Base-by-base conservation (phyloP, 2,888 invertebrate genomes). In the Nemotelus nigrinus region DNA sequence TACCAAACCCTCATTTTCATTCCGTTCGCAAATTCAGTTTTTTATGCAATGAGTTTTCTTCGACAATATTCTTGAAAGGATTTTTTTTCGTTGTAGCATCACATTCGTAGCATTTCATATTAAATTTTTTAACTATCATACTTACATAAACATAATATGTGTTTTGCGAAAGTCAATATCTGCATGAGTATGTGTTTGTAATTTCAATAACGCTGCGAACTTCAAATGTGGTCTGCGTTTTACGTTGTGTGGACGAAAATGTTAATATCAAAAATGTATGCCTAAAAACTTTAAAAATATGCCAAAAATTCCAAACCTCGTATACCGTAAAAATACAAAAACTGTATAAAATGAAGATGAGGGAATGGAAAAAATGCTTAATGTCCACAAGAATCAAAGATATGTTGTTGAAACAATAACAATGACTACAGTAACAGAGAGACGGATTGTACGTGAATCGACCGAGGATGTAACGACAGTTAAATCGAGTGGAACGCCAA, bases 321-420 rank as follows among this genome's bases (percentile, higher is more conserved):
- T 70, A 76, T 55, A 65, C 57, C 67, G 58, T 64, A 78, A 41
- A 76, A 78, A 75, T 78, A 64, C 74, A 80, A 74, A 64, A 76
- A 64, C 50, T 63, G 41, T 64, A 65, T 53, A 76, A 67, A 77
- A 78, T 78, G 71, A 79, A 80, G 81, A 81, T 80, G 82, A 81
- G 80, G 82, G 80, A 80, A 79, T 79, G 82, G 82, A 81, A 79
- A 82, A 82, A 81, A 79, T 80, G 80, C 80, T 81, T 81, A 81
- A 82, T 81, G 81, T 82, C 81, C 82, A 85, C 82, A 85, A 85
- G 82, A 86, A 86, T 76, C 89, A 89, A 83, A 88, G 89, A 76
- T 90, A 89, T 84, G 89, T 92, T 84, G 89, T 91, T 84, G 92
- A 92, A 86, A 91, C 91, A 81, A 90, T 91, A 84, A 91, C 91